Evolutionary conservation across 1,140 invertebrate species (phyloP).

Genomic region (Anastatus disparis): DNA sequence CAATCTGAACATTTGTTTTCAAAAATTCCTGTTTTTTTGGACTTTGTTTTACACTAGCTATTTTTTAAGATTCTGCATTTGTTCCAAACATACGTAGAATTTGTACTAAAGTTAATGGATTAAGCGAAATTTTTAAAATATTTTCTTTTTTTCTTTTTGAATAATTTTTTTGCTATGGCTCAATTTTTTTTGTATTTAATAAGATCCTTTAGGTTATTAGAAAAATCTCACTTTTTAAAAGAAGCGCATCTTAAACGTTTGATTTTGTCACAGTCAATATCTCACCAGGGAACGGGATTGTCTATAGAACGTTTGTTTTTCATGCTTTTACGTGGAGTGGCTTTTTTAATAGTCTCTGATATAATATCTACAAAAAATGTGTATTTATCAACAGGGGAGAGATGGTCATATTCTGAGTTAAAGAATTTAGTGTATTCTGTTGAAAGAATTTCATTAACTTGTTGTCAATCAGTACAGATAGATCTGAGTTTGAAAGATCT

Average conservation of each 20-base stretch:
- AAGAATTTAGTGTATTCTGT: no score
- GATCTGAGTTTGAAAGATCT: slow-evolving; percentile 19
- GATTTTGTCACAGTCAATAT: slow-evolving; percentile 15
- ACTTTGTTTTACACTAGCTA: background rate
- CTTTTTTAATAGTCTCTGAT: background rate
- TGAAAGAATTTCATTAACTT: background rate
- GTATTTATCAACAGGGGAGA: no score
- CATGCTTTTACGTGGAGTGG: background rate
- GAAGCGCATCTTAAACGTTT: no score
- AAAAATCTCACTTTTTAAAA: slow-evolving; percentile 22
- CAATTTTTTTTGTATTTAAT: slow-evolving; percentile 2
- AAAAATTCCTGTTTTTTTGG: no score
- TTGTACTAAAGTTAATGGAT: background rate
- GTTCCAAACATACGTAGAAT: slow-evolving; percentile 11
- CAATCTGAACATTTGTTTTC: no score
- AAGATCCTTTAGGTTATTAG: no score
- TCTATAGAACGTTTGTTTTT: background rate
- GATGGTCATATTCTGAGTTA: no score
- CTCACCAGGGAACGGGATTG: slow-evolving; percentile 36
- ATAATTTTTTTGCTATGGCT: background rate
- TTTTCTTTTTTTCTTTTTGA: slow-evolving; percentile 27
- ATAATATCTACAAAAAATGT: slow-evolving; percentile 1
- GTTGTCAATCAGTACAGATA: slow-evolving; percentile 7
- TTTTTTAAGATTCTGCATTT: slow-evolving; percentile 13
- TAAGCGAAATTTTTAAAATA: slow-evolving; percentile 15